phyloP scores from a whole-genome alignment of 1,140 invertebrate species.

The Chrysopa pallens region DNA sequence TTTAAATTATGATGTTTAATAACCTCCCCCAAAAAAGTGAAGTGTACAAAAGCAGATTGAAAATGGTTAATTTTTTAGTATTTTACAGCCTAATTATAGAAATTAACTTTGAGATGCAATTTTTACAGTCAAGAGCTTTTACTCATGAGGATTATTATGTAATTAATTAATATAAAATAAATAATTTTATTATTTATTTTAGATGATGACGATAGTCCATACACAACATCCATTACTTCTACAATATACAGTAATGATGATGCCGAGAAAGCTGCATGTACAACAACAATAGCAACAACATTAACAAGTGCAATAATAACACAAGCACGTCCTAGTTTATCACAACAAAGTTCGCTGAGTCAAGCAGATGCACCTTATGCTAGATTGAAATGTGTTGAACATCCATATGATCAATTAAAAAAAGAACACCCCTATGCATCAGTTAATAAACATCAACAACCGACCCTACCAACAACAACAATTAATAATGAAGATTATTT shows the following conservation, averaged over 20 bases:
- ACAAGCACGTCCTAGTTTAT: conserved; percentile 26
- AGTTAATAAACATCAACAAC: conserved; percentile 23
- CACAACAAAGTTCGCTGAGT: conserved; percentile 35
- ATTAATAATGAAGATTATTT: too few species aligned
- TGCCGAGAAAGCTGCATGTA: background rate
- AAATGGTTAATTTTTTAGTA: too few species aligned
- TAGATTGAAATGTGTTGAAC: conserved; percentile 37
- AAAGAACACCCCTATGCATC: conserved; percentile 50
- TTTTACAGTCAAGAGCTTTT: too few species aligned
- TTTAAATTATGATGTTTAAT: too few species aligned
- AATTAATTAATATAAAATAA: conserved; percentile 1
- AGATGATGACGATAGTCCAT: background rate
- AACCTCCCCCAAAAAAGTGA: too few species aligned
- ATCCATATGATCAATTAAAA: conserved; percentile 31
- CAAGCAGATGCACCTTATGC: conserved; percentile 36
- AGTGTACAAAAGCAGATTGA: too few species aligned
- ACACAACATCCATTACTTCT: conserved; percentile 2
- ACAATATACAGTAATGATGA: background rate
- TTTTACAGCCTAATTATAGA: too few species aligned
- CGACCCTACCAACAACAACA: too few species aligned
- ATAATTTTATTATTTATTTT: conserved; percentile 2
- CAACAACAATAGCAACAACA: background rate
- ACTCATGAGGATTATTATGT: background rate
- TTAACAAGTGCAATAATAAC: background rate
- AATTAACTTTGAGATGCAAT: too few species aligned